Evolutionary conservation across 2,113 vertebrate genomes (phyloP), one percentile per base, ranked within the genome.

Genomic region (Columba livia): DNA sequence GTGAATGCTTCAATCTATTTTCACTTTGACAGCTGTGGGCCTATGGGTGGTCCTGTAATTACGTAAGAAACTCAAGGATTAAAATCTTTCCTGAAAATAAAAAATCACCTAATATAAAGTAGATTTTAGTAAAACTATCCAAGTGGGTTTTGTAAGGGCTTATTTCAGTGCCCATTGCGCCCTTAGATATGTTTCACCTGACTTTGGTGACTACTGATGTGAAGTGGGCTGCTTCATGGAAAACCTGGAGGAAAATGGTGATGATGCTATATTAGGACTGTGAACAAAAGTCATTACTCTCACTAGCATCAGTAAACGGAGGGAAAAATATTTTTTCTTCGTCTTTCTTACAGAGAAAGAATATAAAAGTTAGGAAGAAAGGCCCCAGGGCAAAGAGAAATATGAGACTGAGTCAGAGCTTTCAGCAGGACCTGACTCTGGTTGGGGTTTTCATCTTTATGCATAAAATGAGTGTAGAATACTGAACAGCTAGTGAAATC

Each of bases 331-430:
- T 71, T 72, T 47, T 44, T 60, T 9, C 32, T 56, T 29, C n/a
- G 31, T 23, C 51, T 75, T 93, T 77, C 84, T 88, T 85, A 53
- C 54, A 65, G 34, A 75, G 47, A 53, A 82, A 72, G 29, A 65
- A 40, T 67, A 71, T 38, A 81, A 93, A 88, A 66, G 53, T 88
- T 96, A 89, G 84, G 69, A 74, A 94, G 89, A 85, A 87, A 89
- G 73, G 85, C 65, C 71, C 75, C 74, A 56, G 61, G 94, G 81
- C 53, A 84, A 90, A 77, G 78, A 85, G 73, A 92, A 95, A 83
- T 69, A 92, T 6, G 60, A 94, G 92, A 93, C 91, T 95, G 95
- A 97, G 85, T 96, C 95, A 97, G 89, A 91, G 80, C 73, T 91
- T 95, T 94, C 94, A 94, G 88, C 80, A 77, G 67, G 83, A 72